These are phyloP conservation scores for Hemithea aestivaria DNA, from an alignment of 2,888 invertebrate genomes.

Conservation along the genomic window DNA sequence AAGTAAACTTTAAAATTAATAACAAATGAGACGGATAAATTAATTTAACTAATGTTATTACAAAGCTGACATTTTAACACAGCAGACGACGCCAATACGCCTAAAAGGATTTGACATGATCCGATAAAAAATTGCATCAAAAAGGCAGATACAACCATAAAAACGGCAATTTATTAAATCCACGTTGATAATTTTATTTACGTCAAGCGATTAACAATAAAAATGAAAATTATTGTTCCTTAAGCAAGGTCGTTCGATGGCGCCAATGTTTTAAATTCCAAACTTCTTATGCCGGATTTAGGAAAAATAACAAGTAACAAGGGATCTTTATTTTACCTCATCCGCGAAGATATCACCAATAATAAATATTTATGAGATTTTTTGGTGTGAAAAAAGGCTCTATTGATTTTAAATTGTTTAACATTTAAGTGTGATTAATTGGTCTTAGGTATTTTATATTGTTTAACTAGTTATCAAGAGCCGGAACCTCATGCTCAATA, in stretches of 20 bases:
- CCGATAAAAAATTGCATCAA: conserved; percentile 20
- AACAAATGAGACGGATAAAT: too few species aligned
- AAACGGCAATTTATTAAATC: conserved; percentile 42
- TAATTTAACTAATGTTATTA: too few species aligned
- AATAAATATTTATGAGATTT: conserved; percentile 21
- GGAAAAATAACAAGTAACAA: conserved; percentile 13
- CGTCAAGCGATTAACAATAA: conserved; percentile 31
- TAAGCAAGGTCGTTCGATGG: conserved; percentile 47
- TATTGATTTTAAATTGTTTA: conserved; percentile 19
- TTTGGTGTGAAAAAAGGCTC: conserved; percentile 13
- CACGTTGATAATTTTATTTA: conserved; percentile 41
- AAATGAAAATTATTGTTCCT: conserved; percentile 36
- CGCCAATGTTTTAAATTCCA: conserved; percentile 49
- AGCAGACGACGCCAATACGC: conserved; percentile 7
- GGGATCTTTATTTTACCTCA: conserved; percentile 18
- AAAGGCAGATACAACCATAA: conserved; percentile 27
- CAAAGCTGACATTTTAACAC: conserved; percentile 82
- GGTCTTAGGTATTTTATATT: conserved; percentile 4
- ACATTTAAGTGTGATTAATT: conserved; percentile 22
- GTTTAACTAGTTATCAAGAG: conserved; percentile 12
- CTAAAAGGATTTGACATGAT: conserved; percentile 6
- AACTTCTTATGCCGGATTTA: conserved; percentile 36
- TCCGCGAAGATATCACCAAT: conserved; percentile 17
- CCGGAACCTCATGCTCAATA: conserved; percentile 8
- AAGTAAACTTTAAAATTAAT: too few species aligned